Conservation (phyloP, 2,888 invertebrate species). For the Alitta virens region DNA sequence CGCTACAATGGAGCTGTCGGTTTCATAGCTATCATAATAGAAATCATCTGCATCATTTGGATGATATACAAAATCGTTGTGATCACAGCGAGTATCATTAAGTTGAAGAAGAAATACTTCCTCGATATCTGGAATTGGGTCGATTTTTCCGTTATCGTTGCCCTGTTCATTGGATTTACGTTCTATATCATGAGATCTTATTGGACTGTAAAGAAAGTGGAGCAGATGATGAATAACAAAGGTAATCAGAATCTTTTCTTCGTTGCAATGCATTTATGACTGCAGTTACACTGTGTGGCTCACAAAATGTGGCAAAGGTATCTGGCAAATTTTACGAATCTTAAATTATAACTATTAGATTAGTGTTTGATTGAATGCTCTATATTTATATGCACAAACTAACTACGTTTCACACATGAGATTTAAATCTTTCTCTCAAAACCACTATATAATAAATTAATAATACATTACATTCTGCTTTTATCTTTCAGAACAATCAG, state of each 20-base stretch:
- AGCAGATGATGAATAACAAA: conserved; percentile 14
- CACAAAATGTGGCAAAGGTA: too few species aligned
- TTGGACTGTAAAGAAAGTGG: conserved; percentile 9
- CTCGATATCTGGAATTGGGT: conserved; percentile 8
- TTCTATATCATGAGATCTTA: conserved; percentile 5
- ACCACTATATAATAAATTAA: too few species aligned
- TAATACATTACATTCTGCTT: too few species aligned
- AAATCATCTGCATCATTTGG: conserved; percentile 8
- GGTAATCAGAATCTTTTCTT: not conserved
- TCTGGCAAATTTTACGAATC: too few species aligned
- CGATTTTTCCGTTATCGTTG: not conserved
- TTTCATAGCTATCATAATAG: conserved; percentile 1
- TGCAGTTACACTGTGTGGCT: too few species aligned
- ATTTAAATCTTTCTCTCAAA: too few species aligned
- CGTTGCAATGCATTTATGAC: not conserved
- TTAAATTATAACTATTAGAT: too few species aligned
- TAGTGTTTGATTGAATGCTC: too few species aligned
- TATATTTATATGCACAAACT: too few species aligned
- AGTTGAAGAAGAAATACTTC: conserved; percentile 1
- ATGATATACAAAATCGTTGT: not conserved
- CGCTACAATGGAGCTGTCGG: conserved; percentile 14
- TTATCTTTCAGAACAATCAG: not conserved
- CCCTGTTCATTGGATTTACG: conserved; percentile 4
- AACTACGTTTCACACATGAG: too few species aligned
- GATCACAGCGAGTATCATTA: not conserved